Evolutionary conservation across 2,113 vertebrate genomes (phyloP).

Genomic region (Pteropus alecto): DNA sequence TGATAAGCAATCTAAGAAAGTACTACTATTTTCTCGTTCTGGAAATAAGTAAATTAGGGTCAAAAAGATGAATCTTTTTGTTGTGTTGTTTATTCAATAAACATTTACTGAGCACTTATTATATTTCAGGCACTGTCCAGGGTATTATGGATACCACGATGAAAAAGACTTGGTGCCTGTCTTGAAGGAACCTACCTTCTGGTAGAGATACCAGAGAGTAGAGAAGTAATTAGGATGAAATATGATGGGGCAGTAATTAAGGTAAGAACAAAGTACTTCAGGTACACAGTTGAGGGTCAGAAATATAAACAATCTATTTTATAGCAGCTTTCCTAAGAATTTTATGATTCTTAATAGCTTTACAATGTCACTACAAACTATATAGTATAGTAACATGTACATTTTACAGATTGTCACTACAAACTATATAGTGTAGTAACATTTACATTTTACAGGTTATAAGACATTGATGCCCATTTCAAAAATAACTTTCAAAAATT

Average conservation of each 20-base stretch:
- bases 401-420: background rate
- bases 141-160: background rate
- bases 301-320: slow-evolving; percentile 30
- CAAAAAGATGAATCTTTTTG: slow-evolving; percentile 23
- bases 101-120: background rate
- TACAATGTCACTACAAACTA: background rate
- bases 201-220: background rate
- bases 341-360: background rate
- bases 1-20: background rate
- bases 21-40: slow-evolving; percentile 7
- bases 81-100: slow-evolving; percentile 15
- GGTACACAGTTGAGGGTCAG: background rate
- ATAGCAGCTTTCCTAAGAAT: background rate
- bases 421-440: background rate
- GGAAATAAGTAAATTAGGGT: background rate
- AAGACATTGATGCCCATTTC: slow-evolving; percentile 5
- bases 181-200: background rate
- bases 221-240: background rate
- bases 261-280: slow-evolving; percentile 10
- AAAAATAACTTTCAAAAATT: slow-evolving; percentile 44
- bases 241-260: background rate
- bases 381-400: background rate
- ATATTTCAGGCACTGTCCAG: background rate
- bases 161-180: background rate
- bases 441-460: background rate